These are phyloP conservation scores for Pristionchus exspectatus DNA, from an alignment of 2,888 invertebrate genomes.

Conservation along the genomic window DNA sequence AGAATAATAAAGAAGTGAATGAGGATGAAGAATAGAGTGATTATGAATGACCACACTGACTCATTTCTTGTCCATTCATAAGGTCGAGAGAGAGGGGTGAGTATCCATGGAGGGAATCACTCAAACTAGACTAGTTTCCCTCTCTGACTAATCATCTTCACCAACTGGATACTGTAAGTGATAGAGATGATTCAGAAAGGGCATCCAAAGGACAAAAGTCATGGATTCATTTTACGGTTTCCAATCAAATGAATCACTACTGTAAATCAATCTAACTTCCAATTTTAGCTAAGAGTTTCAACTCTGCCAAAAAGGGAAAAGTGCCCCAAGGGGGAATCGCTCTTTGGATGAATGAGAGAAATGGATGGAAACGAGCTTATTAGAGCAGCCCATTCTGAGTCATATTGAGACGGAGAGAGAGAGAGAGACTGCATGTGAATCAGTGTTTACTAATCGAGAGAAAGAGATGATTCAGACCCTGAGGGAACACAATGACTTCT, in stretches of 20 bases:
- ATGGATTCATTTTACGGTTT: background rate
- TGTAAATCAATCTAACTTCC: background rate
- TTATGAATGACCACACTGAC: conserved; percentile 46
- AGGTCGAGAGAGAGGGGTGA: background rate
- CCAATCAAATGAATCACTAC: background rate
- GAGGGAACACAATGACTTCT: conserved; percentile 17
- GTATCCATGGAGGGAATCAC: conserved; percentile 5
- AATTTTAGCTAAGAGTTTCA: background rate
- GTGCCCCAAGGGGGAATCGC: background rate
- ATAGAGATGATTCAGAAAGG: conserved; percentile 35
- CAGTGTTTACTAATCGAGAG: conserved; percentile 44
- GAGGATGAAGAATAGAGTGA: background rate
- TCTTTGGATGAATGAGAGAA: background rate
- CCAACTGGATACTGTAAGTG: conserved; percentile 36
- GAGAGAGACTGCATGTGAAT: conserved; percentile 7
- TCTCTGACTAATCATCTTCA: background rate
- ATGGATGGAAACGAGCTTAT: conserved; percentile 34
- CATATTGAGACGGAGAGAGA: background rate
- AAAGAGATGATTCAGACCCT: conserved; percentile 28
- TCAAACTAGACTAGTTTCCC: conserved; percentile 34
- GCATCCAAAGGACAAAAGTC: background rate
- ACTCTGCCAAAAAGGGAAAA: background rate
- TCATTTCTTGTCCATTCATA: conserved; percentile 35
- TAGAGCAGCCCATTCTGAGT: background rate
- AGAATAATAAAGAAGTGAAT: conserved; percentile 13